Base-by-base conservation (phyloP, 30 jellyfish, hydroid and myxozoan genomes). In the Aurelia aurita complex sp. Pacific region DNA sequence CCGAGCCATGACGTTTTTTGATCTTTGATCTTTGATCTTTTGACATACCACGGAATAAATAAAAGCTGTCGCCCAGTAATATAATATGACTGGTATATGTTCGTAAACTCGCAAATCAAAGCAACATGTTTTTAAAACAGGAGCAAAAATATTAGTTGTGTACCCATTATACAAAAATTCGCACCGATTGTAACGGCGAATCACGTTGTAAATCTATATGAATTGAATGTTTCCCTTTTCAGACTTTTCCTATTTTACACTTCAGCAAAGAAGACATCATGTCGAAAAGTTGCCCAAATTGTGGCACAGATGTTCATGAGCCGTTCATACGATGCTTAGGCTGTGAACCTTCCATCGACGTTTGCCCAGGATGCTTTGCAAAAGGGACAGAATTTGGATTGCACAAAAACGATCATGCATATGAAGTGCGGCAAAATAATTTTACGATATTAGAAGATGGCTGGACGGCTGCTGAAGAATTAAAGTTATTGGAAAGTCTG, bases 391-490 rank as follows among this genome's bases (percentile, higher is more conserved):
- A 92, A 70, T 86, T 88, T 78, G 89, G 87, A 7, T 33, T 17
- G 29, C 98, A 92, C 43, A 60, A 67, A 54, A 92, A 77, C 64
- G 60, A 66, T 66, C 98, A 92, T 50, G 69, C 57, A 19, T 92
- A 92, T 52, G 95, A 82, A 62, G 86, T 92, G 69, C 69, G 78
- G 63, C 80, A 63, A 62, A 77, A 43, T 83, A 79, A 82, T 60
- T 95, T 89, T 69, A 66, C 96, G 8, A 52, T 95, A 18, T 69
- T 88, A 59, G 94, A 79, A 40, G 91, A 81, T 5, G 90, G 71
- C 14, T 95, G 99, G 99, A 61, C 91, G 43, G 98, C 99, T 3
- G 85, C 85, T n/a, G 99, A 95, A 73, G 99, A 95, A 43, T 65
- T 90, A 76, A 85, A 85, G 34, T 72, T 95, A 13, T 73, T 95